A percentile compares a stretch with the other conserved stretches of the same genome.
Evolutionary conservation across 53 echinoderm and acorn worm species (phyloP).

Genomic region (Actinopyga echinites): DNA sequence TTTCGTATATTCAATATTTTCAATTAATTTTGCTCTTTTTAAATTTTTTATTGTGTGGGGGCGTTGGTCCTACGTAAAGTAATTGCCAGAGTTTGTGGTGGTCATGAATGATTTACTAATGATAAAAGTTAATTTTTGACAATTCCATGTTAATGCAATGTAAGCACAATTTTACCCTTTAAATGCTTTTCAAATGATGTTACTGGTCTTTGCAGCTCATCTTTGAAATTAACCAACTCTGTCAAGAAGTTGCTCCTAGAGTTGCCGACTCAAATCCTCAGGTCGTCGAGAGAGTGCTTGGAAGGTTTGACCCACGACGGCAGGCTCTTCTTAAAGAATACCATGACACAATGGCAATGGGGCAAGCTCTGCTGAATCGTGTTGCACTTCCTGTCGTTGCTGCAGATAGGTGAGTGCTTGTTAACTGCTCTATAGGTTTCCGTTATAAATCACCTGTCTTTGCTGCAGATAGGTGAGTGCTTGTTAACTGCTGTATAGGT

Average conservation of each 20-base stretch:
- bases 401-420: constrained; percentile 71
- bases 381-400: constrained; percentile 75
- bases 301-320: constrained; percentile 61
- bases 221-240: constrained; percentile 71
- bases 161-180: too few species aligned
- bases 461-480: constrained; percentile 79
- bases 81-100: too few species aligned
- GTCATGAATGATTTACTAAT: too few species aligned
- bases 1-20: too few species aligned
- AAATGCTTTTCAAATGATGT: not conserved
- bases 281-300: constrained; percentile 50
- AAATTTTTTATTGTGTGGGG: too few species aligned
- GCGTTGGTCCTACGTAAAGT: too few species aligned
- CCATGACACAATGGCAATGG: constrained; percentile 83
- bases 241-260: constrained; percentile 79
- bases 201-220: constrained; percentile 56
- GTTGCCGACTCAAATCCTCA: constrained; percentile 63
- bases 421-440: too few species aligned
- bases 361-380: constrained; percentile 82
- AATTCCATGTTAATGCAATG: too few species aligned
- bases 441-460: too few species aligned
- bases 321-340: constrained; percentile 69
- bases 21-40: too few species aligned
- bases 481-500: too few species aligned
- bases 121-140: too few species aligned